Percentiles rank a stretch among this genome's conserved stretches.
These are phyloP conservation scores for Idris sp. DNA, from an alignment of 1,140 invertebrate genomes.

Conservation along the genomic window DNA sequence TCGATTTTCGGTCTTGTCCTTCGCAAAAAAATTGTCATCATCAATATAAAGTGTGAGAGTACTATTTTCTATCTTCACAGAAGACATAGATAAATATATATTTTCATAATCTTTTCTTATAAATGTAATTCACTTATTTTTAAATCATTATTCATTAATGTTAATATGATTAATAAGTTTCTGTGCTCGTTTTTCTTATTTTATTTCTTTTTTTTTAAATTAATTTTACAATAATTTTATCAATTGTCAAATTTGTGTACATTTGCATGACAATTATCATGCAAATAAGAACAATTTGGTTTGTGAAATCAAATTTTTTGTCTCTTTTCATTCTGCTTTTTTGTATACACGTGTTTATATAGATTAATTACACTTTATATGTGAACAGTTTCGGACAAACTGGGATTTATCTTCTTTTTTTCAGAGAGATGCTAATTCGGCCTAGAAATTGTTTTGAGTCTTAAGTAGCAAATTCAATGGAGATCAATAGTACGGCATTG, in stretches of 20 bases:
- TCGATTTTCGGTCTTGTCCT: constrained; percentile 66
- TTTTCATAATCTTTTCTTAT: constrained; percentile 80
- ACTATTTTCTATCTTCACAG: constrained; percentile 81
- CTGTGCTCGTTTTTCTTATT: constrained; percentile 74
- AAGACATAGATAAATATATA: constrained; percentile 81
- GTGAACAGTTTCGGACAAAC: constrained; percentile 49
- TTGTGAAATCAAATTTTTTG: constrained; percentile 40
- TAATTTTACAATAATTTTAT: no score
- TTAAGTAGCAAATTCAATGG: constrained; percentile 59
- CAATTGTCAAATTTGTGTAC: constrained; percentile 67
- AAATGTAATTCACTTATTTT: constrained; percentile 79
- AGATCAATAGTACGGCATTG: constrained; percentile 59
- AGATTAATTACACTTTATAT: constrained; percentile 52
- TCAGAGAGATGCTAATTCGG: constrained; percentile 59
- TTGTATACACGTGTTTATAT: constrained; percentile 47
- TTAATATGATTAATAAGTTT: constrained; percentile 78
- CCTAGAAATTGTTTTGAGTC: constrained; percentile 61
- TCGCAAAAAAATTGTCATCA: constrained; percentile 67
- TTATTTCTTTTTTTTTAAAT: constrained; percentile 61
- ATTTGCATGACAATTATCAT: constrained; percentile 67
- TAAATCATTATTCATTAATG: constrained; percentile 78
- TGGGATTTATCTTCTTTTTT: constrained; percentile 39
- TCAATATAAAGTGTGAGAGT: constrained; percentile 79
- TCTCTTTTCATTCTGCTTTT: constrained; percentile 33
- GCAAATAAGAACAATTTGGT: constrained; percentile 57